Percentiles rank a stretch among this genome's conserved stretches.
phyloP scores from a whole-genome alignment of 2,888 invertebrate species.

The Strigamia maritima region DNA sequence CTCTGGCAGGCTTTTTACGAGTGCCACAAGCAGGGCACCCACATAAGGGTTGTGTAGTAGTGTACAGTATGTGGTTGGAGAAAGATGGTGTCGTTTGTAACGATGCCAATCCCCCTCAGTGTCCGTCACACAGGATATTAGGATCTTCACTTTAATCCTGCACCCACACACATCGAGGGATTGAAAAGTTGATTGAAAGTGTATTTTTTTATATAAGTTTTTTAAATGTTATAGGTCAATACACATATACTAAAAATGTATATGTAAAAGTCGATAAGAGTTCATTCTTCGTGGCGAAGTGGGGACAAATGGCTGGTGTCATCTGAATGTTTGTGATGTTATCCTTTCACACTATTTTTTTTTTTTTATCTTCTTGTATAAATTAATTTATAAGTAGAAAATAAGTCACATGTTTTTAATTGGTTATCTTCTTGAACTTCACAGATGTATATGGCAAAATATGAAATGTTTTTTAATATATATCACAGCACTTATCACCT shows the following conservation, averaged over 20 bases:
- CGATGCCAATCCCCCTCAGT: slow-evolving; percentile 19
- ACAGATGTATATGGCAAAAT: slow-evolving; percentile 2
- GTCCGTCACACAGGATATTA: slow-evolving; percentile 19
- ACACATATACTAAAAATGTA: background rate
- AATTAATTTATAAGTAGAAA: slow-evolving; percentile 11
- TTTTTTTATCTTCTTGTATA: slow-evolving; percentile 3
- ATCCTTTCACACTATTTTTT: background rate
- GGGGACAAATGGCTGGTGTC: slow-evolving; percentile 19
- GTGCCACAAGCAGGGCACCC: slow-evolving; percentile 23
- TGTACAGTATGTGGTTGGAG: slow-evolving; percentile 23
- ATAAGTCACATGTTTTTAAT: background rate
- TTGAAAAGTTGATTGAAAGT: slow-evolving; percentile 1
- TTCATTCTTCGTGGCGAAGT: background rate
- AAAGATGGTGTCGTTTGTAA: slow-evolving; percentile 19
- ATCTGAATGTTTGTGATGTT: slow-evolving; percentile 11
- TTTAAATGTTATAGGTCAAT: background rate
- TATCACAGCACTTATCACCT: slow-evolving; percentile 18
- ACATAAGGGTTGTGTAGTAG: slow-evolving; percentile 19
- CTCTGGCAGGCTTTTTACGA: slow-evolving; percentile 36
- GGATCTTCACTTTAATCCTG: slow-evolving; percentile 15
- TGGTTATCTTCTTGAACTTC: slow-evolving; percentile 21
- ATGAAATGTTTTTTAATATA: background rate
- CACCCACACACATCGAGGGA: slow-evolving; percentile 4
- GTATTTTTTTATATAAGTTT: background rate
- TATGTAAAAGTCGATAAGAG: background rate